Evolutionary conservation across 2,113 vertebrate species (phyloP), one percentile per base, ranked within the genome.

Genomic region (Bufo gargarizans): DNA sequence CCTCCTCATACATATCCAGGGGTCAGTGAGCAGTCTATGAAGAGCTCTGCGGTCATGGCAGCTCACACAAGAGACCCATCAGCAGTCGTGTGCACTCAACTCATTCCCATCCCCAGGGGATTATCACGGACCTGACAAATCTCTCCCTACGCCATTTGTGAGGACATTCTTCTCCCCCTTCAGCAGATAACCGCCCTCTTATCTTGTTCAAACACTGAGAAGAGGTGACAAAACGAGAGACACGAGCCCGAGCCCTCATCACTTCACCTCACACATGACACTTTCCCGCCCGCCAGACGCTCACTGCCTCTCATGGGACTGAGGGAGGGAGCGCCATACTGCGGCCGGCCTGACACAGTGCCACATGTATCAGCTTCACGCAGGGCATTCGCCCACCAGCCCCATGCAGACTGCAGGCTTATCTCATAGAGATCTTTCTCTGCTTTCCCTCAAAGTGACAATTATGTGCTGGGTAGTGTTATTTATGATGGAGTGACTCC

Each of bases 91-190:
- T 76, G 72, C 72, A 50, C 45, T 76, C 45, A 50, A 20, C 56
- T 61, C 16, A 4, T 47, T 17, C 93, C 89, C 89, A 88, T 90
- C 91, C 92, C 94, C 91, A 11, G 72, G 47, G 47, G 91, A 95
- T 93, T 95, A 94, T 89, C 95, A 94, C 91, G 80, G 90, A 92
- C 92, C 91, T 94, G 95, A 91, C 92, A 95, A 94, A 94, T 95
- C 92, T 94, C 93, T 93, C 95, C 93, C 94, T 93, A 89, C 91
- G 91, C 95, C 95, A 95, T 96, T 93, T 96, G 95, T 93, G 95
- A 93, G 87, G 91, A 94, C 94, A 92, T 92, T 91, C 91, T 94
- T 94, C 93, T 93, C 33, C 19, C 89, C 86, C 90, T 90, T 90
- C 92, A 93, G 77, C 55, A 81, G 92, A 90, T 93, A 91, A 90